phyloP scores from a whole-genome alignment of 2,888 invertebrate species.

The Ormyrus nitidulus region DNA sequence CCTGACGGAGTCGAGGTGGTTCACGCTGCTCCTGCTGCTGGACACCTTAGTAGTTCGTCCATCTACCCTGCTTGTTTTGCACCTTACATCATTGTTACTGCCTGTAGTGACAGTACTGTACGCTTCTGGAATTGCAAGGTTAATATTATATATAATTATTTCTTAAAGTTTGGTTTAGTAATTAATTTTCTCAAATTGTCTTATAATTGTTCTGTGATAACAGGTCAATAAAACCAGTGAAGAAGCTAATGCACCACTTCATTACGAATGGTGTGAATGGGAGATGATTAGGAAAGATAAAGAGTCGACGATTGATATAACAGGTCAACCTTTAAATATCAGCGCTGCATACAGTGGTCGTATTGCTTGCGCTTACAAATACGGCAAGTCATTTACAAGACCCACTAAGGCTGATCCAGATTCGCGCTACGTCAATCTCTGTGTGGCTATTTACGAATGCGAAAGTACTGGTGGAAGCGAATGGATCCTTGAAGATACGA shows the following conservation, averaged over 20 bases:
- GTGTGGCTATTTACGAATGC: conserved; percentile 98
- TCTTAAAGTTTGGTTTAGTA: not conserved
- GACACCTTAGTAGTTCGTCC: conserved; percentile 97
- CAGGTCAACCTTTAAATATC: conserved; percentile 92
- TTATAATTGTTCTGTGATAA: not conserved
- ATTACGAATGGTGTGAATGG: conserved; percentile 91
- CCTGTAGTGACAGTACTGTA: conserved; percentile 94
- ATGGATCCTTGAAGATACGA: conserved; percentile 97
- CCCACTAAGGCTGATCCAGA: conserved; percentile 85
- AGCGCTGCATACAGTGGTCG: conserved; percentile 98
- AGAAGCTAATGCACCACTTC: conserved; percentile 65
- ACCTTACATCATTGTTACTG: conserved; percentile 96
- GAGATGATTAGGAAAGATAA: conserved; percentile 87
- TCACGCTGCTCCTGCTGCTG: conserved; percentile 96
- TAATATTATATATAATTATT: conserved; percentile 55
- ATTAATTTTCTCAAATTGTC: not conserved
- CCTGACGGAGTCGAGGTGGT: conserved; percentile 94
- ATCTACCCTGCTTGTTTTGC: conserved; percentile 99
- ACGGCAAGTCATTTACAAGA: conserved; percentile 91
- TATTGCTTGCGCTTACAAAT: conserved; percentile 97
- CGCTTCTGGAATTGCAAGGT: conserved; percentile 92
- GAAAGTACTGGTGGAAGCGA: conserved; percentile 97
- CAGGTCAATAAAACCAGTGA: conserved; percentile 36
- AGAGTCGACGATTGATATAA: conserved; percentile 83
- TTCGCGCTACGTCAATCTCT: conserved; percentile 91